Evolutionary conservation across 2,797 vertebrate species (phyloP), one percentile per base, ranked within the genome.

Genomic region (Netta rufina): DNA sequence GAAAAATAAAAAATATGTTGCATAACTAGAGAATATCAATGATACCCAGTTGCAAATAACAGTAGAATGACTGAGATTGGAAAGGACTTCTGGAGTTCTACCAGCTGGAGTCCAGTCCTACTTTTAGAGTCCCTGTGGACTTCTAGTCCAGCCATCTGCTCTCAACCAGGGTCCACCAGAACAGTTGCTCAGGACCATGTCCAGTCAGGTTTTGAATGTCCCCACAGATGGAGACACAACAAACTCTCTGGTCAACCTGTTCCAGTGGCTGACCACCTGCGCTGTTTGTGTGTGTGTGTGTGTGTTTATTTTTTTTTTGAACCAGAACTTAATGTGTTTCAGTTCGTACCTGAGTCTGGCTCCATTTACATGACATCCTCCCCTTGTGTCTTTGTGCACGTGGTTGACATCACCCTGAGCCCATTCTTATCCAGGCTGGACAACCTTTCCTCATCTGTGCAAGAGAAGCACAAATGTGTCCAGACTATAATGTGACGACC

Each of bases 371-470:
- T 12, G 28, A 12, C 17, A 10, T 20, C 27, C 9, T 45, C 19
- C 33, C 25, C 70, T 28, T n/a, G 9, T 20, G 4, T 2, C 2
- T 8, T 1, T 3, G 32, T 8, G 28, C 28, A 2, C 1, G 1
- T 7, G 28, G n/a, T 22, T 7, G 21, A 36, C 20, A 25, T n/a
- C 28, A 18, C 43, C 30, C 14, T 2, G 14, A 33, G 32, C 54
- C 32, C 10, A 5, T 54, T 45, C 70, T 71, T 33, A 28, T 45
- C 13, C 65, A 19, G 25, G 47, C 53, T 18, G 47, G 56, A 15
- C 14, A 60, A 45, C 56, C 24, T 54, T 51, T 58, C 11, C 25
- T 57, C 56, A 1, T 5, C 2, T 1, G 15, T 7, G 51, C 11
- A 28, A 38, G 56, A 7, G 32, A 32, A 24, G 21, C 43, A 25